These are phyloP conservation scores for Aeoliscus strigatus DNA, from an alignment of 2,797 vertebrate species.

Conservation along the genomic window DNA sequence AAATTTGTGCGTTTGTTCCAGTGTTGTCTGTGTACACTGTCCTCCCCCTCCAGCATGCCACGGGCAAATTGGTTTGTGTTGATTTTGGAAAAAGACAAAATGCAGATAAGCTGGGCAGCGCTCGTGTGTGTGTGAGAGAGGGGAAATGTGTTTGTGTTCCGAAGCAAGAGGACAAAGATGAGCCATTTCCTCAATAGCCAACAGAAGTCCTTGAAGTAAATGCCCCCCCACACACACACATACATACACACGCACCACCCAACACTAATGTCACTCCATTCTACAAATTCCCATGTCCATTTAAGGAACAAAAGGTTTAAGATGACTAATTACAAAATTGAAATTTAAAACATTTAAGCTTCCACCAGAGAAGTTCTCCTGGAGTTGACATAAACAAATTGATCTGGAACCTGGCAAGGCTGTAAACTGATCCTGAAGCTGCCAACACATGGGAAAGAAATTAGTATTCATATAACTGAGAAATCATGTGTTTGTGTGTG, in stretches of 20 bases:
- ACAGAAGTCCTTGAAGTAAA: slow-evolving; percentile 2
- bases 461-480: slow-evolving; percentile 9
- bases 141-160: slow-evolving; percentile 29
- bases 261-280: too few species aligned
- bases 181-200: slow-evolving; percentile 31
- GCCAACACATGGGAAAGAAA: slow-evolving; percentile 33
- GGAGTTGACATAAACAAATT: too few species aligned
- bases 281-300: slow-evolving; percentile 1
- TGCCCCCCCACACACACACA: too few species aligned
- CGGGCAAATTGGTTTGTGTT: slow-evolving; percentile 43
- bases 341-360: too few species aligned
- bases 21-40: slow-evolving; percentile 14
- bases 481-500: slow-evolving; percentile 4
- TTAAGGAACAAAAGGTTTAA: too few species aligned
- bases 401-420: slow-evolving; percentile 2
- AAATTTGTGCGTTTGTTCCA: slow-evolving; percentile 10
- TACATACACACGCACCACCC: too few species aligned
- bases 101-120: slow-evolving; percentile 30
- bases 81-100: slow-evolving; percentile 50
- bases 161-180: slow-evolving; percentile 10
- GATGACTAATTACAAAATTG: too few species aligned
- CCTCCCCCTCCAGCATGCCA: slow-evolving; percentile 14
- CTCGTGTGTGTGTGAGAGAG: slow-evolving; percentile 9
- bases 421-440: slow-evolving; percentile 29
- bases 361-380: too few species aligned